These are phyloP conservation scores for Cyclura pinguis DNA, from an alignment of 2,797 vertebrate genomes.

Conservation along the genomic window DNA sequence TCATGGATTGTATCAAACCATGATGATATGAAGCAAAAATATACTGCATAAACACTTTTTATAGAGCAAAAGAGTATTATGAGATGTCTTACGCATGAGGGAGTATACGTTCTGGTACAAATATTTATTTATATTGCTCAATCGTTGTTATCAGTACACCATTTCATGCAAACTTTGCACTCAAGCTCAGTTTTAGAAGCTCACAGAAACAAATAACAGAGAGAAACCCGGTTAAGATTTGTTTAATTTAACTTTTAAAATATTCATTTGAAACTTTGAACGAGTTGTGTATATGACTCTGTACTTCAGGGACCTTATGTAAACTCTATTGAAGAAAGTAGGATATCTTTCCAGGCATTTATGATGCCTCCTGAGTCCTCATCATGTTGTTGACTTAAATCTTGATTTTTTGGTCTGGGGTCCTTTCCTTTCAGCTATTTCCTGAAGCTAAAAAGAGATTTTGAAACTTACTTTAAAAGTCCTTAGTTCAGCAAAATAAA, in stretches of 20 bases:
- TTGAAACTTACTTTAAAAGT: slow-evolving; percentile 65
- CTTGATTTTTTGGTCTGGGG: background rate
- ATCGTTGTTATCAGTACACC: background rate
- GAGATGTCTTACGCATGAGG: background rate
- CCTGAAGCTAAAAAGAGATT: slow-evolving; percentile 43
- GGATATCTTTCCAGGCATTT: slow-evolving; percentile 11
- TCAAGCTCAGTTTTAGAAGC: background rate
- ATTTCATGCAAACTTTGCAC: background rate
- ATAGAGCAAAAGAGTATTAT: background rate
- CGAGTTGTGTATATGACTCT: background rate
- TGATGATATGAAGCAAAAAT: background rate
- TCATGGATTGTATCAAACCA: background rate
- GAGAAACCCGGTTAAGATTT: background rate
- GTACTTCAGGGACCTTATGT: slow-evolving; percentile 14
- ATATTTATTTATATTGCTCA: background rate
- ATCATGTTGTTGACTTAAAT: slow-evolving; percentile 27
- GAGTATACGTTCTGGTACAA: background rate
- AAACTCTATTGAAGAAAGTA: slow-evolving; percentile 3
- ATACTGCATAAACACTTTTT: background rate
- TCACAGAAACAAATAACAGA: background rate
- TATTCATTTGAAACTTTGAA: slow-evolving; percentile 21
- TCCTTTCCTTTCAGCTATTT: slow-evolving; percentile 32
- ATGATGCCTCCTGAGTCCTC: slow-evolving; percentile 1
- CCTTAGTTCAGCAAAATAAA: slow-evolving; percentile 78
- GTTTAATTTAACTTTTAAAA: slow-evolving; percentile 16